Evolutionary conservation across 1,140 invertebrate species (phyloP).

Genomic region (Conus ventricosus): DNA sequence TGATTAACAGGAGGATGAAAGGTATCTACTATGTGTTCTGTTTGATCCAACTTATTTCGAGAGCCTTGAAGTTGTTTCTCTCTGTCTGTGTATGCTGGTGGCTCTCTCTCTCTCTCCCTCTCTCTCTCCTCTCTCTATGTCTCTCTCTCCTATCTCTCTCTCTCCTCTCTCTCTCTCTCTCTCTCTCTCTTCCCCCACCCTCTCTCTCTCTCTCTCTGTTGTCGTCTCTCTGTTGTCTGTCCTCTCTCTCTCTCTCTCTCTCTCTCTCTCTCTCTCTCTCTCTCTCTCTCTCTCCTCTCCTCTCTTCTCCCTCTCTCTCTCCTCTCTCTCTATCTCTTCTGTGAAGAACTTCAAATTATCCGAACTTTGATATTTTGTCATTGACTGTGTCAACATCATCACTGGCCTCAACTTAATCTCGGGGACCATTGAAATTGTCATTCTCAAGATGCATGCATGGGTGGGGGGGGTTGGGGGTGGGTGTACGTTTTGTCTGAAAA

Average conservation of each 20-base stretch:
- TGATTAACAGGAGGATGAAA: too few species aligned
- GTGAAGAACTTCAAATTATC: too few species aligned
- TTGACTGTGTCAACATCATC: too few species aligned
- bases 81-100: not conserved
- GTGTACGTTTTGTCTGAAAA: too few species aligned
- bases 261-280: slow-evolving; percentile 1
- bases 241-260: not conserved
- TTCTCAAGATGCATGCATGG: too few species aligned
- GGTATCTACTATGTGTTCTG: too few species aligned
- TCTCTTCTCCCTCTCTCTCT: slow-evolving; percentile 2
- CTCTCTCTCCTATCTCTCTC: not conserved
- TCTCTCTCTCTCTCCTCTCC: slow-evolving; percentile 8
- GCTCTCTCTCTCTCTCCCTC: not conserved
- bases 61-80: not conserved
- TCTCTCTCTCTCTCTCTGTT: not conserved
- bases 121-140: not conserved
- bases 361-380: too few species aligned
- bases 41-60: too few species aligned
- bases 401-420: too few species aligned
- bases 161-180: not conserved
- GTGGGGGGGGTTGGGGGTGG: too few species aligned
- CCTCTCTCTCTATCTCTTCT: not conserved
- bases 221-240: not conserved
- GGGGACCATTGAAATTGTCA: too few species aligned
- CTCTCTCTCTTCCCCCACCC: not conserved